phyloP scores from a whole-genome alignment of 2,113 vertebrate genomes.

The Hippopotamus amphibius region DNA sequence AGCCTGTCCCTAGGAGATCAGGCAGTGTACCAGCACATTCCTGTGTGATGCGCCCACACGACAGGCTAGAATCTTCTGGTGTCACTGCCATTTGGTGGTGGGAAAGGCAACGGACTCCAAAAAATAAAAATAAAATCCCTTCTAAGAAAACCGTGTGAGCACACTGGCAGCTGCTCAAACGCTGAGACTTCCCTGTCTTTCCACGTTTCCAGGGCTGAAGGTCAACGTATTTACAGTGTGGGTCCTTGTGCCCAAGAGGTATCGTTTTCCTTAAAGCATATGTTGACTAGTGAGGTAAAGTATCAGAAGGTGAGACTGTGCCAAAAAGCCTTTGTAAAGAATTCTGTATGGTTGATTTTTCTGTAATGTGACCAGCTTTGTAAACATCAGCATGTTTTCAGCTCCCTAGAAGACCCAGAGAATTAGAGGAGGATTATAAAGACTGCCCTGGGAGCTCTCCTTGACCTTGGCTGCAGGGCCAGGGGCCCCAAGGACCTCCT shows the following conservation, averaged over 20 bases:
- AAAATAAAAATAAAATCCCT: neutral
- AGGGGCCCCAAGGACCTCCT: neutral
- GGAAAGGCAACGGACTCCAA: neutral
- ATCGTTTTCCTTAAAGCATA: neutral
- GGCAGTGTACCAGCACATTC: neutral
- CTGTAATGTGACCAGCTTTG: neutral
- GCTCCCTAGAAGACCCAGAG: neutral
- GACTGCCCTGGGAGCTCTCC: neutral
- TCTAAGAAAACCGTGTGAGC: neutral
- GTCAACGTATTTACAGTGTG: constrained; percentile 52
- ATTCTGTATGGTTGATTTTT: neutral
- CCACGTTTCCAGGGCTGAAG: neutral
- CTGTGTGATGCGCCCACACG: neutral
- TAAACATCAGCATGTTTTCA: neutral
- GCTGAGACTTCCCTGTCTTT: neutral
- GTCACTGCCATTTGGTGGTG: neutral
- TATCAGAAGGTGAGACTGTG: neutral
- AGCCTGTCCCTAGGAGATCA: neutral
- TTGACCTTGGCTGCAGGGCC: neutral
- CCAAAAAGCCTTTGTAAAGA: neutral
- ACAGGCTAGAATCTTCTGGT: neutral
- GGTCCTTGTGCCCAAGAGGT: neutral
- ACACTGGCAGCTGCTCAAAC: neutral
- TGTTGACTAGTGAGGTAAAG: neutral
- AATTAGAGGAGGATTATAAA: rapidly evolving